These are phyloP conservation scores for Florisuga fusca DNA, from an alignment of 2,797 vertebrate genomes.

Conservation along the genomic window DNA sequence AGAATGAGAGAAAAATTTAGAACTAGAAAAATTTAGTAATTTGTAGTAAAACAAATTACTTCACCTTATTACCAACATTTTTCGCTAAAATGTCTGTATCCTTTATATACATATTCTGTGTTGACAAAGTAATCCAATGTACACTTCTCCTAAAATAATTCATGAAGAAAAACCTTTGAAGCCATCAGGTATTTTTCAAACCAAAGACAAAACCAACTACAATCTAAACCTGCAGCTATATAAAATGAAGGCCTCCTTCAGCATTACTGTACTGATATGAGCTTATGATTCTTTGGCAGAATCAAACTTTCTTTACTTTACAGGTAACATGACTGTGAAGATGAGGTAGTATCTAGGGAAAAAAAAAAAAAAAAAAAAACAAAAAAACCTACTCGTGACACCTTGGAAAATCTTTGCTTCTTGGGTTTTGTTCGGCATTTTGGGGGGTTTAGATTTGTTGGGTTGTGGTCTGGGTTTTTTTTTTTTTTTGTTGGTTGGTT, in stretches of 20 bases:
- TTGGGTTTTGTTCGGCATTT: neutral
- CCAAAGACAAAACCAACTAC: neutral
- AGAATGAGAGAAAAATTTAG: neutral
- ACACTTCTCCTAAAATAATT: neutral
- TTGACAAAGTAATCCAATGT: neutral
- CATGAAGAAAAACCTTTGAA: neutral
- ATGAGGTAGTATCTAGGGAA: neutral
- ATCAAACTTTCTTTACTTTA: neutral
- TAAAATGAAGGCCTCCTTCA: neutral
- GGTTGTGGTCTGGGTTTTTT: neutral
- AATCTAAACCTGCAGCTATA: neutral
- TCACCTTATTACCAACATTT: neutral
- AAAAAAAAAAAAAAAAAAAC: neutral
- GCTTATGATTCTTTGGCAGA: neutral
- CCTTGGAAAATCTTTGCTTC: neutral
- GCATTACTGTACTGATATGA: neutral
- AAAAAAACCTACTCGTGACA: neutral
- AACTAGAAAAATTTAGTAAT: neutral
- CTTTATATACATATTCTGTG: neutral
- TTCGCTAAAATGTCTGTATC: neutral
- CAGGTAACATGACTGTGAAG: neutral
- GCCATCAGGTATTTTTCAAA: neutral
- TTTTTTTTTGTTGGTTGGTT: neutral
- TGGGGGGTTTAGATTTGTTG: no score
- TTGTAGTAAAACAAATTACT: neutral